These are phyloP conservation scores for Tinea trinotella DNA, from an alignment of 2,888 invertebrate genomes.

Conservation along the genomic window DNA sequence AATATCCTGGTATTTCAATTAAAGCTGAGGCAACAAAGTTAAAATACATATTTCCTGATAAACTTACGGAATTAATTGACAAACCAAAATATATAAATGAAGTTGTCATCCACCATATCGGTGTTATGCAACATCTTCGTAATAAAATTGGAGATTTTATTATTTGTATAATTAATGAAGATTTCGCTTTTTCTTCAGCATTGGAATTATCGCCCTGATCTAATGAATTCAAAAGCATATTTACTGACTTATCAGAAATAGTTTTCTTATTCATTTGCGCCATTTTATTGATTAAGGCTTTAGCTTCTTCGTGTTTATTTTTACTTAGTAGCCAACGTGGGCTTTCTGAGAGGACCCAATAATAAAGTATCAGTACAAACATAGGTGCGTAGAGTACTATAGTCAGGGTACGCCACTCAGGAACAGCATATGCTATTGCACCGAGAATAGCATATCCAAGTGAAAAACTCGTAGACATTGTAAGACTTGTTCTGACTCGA, in stretches of 20 bases:
- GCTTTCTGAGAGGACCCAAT: conserved; percentile 80
- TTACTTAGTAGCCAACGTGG: conserved; percentile 83
- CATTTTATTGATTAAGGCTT: conserved; percentile 70
- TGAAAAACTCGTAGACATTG: conserved; percentile 80
- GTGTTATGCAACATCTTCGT: conserved; percentile 76
- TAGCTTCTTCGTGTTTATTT: conserved; percentile 74
- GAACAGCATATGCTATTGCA: conserved; percentile 75
- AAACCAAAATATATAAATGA: conserved; percentile 86
- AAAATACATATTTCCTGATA: conserved; percentile 81
- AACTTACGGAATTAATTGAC: conserved; percentile 80
- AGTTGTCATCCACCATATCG: conserved; percentile 84
- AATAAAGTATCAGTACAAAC: conserved; percentile 75
- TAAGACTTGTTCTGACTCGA: conserved; percentile 79
- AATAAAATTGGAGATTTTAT: conserved; percentile 68
- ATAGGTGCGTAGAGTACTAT: conserved; percentile 78
- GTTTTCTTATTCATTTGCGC: conserved; percentile 73
- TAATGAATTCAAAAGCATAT: conserved; percentile 26
- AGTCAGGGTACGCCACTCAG: conserved; percentile 79
- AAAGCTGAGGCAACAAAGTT: conserved; percentile 79
- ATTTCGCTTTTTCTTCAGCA: conserved; percentile 22
- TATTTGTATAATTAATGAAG: conserved; percentile 47
- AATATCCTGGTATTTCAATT: conserved; percentile 81
- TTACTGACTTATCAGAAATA: conserved; percentile 59
- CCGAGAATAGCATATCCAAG: conserved; percentile 80
- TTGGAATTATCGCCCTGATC: conserved; percentile 10